Percentiles rank a stretch among this genome's conserved stretches.
Conservation (phyloP, 2,113 vertebrate species). For the Chiloscyllium plagiosum region DNA sequence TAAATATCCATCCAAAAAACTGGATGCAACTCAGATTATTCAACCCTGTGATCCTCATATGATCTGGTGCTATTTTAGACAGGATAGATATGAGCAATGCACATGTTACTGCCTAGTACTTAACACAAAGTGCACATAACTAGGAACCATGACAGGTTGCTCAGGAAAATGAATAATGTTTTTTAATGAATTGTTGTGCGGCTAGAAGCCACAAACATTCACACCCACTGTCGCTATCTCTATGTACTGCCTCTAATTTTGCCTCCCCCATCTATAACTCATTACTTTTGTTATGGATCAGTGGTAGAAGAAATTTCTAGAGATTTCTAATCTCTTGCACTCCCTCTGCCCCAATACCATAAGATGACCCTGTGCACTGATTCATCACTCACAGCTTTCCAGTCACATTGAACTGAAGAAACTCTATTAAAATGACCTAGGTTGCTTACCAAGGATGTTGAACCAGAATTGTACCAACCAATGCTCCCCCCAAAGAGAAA, state of each 20-base stretch:
- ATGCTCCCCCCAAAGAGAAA: not conserved
- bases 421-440: not conserved
- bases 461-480: not conserved
- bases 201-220: not conserved
- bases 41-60: too few species aligned
- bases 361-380: not conserved
- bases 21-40: too few species aligned
- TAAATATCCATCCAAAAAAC: too few species aligned
- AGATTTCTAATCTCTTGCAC: not conserved
- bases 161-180: not conserved
- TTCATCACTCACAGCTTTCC: not conserved
- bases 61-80: too few species aligned
- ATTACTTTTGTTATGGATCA: not conserved
- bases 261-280: not conserved
- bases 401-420: not conserved
- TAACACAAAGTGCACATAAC: too few species aligned
- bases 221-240: not conserved
- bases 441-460: not conserved
- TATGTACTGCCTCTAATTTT: not conserved
- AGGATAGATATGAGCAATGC: too few species aligned
- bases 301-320: not conserved
- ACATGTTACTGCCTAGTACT: too few species aligned
- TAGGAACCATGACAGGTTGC: not conserved
- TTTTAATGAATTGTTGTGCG: not conserved
- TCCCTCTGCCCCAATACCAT: too few species aligned